Evolutionary conservation across 2,888 invertebrate genomes (phyloP), one percentile per base, ranked within the genome.

Genomic region (Hyalella azteca): DNA sequence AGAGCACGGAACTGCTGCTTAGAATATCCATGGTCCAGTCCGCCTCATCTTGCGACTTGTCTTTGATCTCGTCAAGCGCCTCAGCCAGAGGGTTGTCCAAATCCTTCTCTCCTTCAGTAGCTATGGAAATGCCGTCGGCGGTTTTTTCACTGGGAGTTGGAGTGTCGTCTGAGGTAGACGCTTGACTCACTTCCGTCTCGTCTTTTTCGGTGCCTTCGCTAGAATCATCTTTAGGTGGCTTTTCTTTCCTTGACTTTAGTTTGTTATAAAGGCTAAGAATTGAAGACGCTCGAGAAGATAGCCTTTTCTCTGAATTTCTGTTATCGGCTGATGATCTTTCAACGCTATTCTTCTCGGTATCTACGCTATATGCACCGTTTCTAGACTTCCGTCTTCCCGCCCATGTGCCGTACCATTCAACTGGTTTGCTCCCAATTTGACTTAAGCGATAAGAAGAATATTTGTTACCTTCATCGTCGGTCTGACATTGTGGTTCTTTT

Each of bases 1-100:
- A 75, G 26, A 83, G 75, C n/a, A 83, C 81, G 40, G 79, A 50
- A 41, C 83, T 83, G 73, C 81, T 83, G 29, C 77, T 79, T 40
- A 83, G 78, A 9, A 83, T 78, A 26, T 81, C 81, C 39, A 79
- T 40, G n/a, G 83, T 80, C 80, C 81, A 81, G 60, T 83, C 83
- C 15, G 78, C 60, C 29, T 83, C 80, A 3, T 59, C 22, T 15
- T 80, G 79, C 3, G 36, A 36, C 22, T 79, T 77, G 7, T 73
- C 73, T n/a, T 66, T 39, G 26, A 79, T 49, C 40, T 79, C 79
- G 9, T 79, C 73, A 29, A 73, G 49, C 29, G 40, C 79, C 19
- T 79, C 79, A 15, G 48, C 60, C 2, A 41, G 26, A 54, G 78
- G 48, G 22, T 41, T 41, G 19, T 59, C 41, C 39, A 45, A 41